Evolutionary conservation across 2,797 vertebrate species (phyloP), one percentile per base, ranked within the genome.

Genomic region (Champsocephalus gunnari): DNA sequence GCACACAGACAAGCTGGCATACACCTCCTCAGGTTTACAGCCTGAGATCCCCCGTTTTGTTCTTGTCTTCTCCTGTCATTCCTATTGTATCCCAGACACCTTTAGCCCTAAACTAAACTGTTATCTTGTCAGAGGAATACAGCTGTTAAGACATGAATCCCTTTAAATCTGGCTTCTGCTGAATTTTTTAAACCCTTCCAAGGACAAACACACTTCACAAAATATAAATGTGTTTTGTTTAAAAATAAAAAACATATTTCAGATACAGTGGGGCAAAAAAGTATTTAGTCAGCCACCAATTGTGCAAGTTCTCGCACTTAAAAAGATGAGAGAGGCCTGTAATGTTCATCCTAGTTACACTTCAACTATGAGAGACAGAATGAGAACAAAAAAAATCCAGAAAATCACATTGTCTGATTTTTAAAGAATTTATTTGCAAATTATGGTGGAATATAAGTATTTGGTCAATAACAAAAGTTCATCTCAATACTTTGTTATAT

Each of bases 121-220:
- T 9, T 62, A 11, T 41, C 32, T 16, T 4, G 14, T 13, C 9
- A 59, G 4, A 57, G 38, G 12, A 62, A 38, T 28, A 28, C 12
- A 57, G 58, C 41, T 44, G 28, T 34, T 41, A 24, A 53, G 10
- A 28, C 12, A 44, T 24, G n/a, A 19, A 12, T 3, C n/a, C 41
- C 21, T 69, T 63, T 5, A 61, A 70, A 62, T 67, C 50, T 21
- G 50, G 57, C 54, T 53, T 73, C 24, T 55, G 50, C 45, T 81
- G 73, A 77, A 54, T 61, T 61, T 66, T 12, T 28, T 28, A 28
- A 28, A 32, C 21, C 55, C 32, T 56, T 62, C 48, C 66, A 77
- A 72, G 70, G 50, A 28, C 41, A 59, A 19, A 5, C 61, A 21
- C 38, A 57, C n/a, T 11, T 55, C 10, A 51, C 7, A 58, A 38